phyloP scores from a whole-genome alignment of 2,888 invertebrate species.

The Tiliacea citrago region DNA sequence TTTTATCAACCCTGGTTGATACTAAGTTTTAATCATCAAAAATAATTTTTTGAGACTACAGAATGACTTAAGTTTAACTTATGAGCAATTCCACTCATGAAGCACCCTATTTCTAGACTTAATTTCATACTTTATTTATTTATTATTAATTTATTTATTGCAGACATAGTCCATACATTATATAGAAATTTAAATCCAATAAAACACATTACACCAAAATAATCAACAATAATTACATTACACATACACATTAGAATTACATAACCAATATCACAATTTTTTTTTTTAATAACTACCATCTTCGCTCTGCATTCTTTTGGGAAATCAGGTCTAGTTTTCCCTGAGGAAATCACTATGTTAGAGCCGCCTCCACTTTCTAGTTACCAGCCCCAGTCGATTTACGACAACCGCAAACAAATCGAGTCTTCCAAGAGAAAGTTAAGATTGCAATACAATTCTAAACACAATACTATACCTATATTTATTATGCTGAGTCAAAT shows the following conservation, averaged over 20 bases:
- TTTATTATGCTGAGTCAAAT: too few species aligned
- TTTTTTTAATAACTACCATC: background rate
- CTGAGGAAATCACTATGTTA: conserved; percentile 18
- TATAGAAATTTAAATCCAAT: too few species aligned
- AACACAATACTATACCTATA: too few species aligned
- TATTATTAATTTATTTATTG: too few species aligned
- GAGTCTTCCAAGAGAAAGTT: background rate
- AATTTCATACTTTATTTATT: too few species aligned
- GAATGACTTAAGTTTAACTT: background rate
- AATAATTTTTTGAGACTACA: background rate
- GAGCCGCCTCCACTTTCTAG: background rate
- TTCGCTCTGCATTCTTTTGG: background rate
- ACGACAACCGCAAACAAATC: background rate
- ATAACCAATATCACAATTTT: too few species aligned
- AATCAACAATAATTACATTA: too few species aligned
- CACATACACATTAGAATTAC: too few species aligned
- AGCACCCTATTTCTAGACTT: background rate
- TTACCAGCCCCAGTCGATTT: background rate
- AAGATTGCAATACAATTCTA: background rate
- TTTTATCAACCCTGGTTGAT: too few species aligned
- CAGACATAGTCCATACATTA: too few species aligned
- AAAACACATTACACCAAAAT: too few species aligned
- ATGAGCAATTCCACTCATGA: background rate
- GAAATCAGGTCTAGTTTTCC: conserved; percentile 26
- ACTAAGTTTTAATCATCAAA: too few species aligned